Evolutionary conservation across 2,888 invertebrate species (phyloP), one percentile per base, ranked within the genome.

Genomic region (Lepeophtheirus nordmannii): DNA sequence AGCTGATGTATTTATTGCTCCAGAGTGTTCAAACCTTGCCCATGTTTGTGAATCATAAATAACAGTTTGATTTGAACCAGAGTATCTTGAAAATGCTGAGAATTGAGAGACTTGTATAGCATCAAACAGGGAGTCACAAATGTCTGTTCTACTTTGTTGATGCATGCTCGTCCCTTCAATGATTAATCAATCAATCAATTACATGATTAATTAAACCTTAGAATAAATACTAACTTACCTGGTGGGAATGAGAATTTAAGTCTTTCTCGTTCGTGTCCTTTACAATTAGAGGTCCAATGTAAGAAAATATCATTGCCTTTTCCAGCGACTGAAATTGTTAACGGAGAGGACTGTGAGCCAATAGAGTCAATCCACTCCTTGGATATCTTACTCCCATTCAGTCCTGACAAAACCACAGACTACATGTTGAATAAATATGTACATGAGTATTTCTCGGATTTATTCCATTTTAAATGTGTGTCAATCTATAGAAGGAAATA

Each of bases 291-390:
- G 40, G 83, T 82, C 87, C 87, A 89, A 73, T 84, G 85, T 1
- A 88, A 74, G 72, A 85, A 87, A 73, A 86, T 80, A 73, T 89
- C 88, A 70, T 85, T 85, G 1, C 87, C 87, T 69, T 78, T 78
- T 10, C 79, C 80, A 70, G 82, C 80, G 68, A 81, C 78, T 17
- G 80, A 80, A 58, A 84, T 71, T 0, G 81, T 78, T 37, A 83
- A 73, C 12, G 81, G 82, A 22, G 80, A 81, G 73, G 80, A 79
- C 74, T 82, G 83, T 0, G 81, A 79, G 17, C 82, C 82, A 46
- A 83, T 76, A 20, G 80, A 81, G 70, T 83, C 82, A 69, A 78
- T 75, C 23, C 84, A 77, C 1, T 82, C 79, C 67, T 79, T 77
- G 10, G 78, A 77, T 58, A 85, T 74, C 59, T 85, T 74, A 0